These are phyloP conservation scores for Noctua fimbriata DNA, from an alignment of 2,888 invertebrate species.

Conservation along the genomic window DNA sequence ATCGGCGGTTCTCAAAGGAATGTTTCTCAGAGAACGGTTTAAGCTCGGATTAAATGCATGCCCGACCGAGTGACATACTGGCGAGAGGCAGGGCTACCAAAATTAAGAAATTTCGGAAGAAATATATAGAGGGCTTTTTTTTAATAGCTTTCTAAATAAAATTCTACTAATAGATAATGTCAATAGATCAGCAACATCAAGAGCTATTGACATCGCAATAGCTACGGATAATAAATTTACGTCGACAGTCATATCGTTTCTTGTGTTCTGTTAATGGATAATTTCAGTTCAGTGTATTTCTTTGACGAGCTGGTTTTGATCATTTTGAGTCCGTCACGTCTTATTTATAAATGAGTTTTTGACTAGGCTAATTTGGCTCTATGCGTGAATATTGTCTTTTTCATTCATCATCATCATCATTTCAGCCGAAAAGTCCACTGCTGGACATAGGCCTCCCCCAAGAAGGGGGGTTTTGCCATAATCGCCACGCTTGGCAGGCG, in stretches of 20 bases:
- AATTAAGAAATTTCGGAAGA: background rate
- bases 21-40: slow-evolving; percentile 52
- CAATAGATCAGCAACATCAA: background rate
- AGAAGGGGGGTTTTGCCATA: too few relatives aligned
- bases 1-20: slow-evolving; percentile 50
- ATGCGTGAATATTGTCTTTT: background rate
- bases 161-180: too few relatives aligned
- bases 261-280: background rate
- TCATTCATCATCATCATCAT: too few relatives aligned
- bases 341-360: background rate
- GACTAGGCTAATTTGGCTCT: background rate
- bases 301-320: background rate
- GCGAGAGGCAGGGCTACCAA: slow-evolving; percentile 43
- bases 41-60: slow-evolving; percentile 60
- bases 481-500: too few relatives aligned
- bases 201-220: background rate
- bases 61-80: slow-evolving; percentile 67
- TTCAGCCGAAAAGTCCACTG: too few relatives aligned
- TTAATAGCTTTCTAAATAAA: too few relatives aligned
- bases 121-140: background rate
- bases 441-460: too few relatives aligned
- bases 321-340: too few relatives aligned
- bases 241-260: background rate
- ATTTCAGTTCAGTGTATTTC: background rate
- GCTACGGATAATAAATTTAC: background rate